phyloP scores from a whole-genome alignment of 2,888 invertebrate genomes.

The Ormyrus labotus region DNA sequence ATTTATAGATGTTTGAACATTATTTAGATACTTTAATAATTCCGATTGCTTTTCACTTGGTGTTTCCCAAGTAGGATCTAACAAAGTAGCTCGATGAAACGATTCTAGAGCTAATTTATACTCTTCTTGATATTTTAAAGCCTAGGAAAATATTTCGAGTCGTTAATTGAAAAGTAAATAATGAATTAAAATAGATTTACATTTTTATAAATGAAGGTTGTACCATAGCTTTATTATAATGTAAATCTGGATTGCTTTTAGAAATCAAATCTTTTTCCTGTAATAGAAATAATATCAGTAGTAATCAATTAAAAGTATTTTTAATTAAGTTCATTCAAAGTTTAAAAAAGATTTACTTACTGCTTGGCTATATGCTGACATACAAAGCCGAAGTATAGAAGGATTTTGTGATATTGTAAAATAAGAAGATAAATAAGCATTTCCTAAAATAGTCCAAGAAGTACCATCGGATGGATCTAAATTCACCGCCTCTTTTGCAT shows the following conservation, averaged over 20 bases:
- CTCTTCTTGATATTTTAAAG: conserved; percentile 87
- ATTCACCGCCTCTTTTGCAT: conserved; percentile 89
- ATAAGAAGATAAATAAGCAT: conserved; percentile 89
- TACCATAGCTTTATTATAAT: conserved; percentile 90
- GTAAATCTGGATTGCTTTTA: conserved; percentile 86
- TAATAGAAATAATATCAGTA: conserved; percentile 55
- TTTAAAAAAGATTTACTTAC: conserved; percentile 75
- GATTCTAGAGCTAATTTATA: conserved; percentile 84
- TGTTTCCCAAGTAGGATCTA: conserved; percentile 87
- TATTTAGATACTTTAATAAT: conserved; percentile 81
- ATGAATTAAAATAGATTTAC: background rate
- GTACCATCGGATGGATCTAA: conserved; percentile 86
- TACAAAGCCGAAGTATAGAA: conserved; percentile 82
- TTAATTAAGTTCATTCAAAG: too few species aligned
- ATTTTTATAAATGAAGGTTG: conserved; percentile 71
- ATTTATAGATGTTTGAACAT: conserved; percentile 80
- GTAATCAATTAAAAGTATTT: background rate
- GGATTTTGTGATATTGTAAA: conserved; percentile 86
- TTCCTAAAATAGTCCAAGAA: conserved; percentile 91
- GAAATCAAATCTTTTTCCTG: conserved; percentile 85
- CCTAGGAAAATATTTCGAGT: conserved; percentile 75
- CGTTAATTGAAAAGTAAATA: conserved; percentile 19
- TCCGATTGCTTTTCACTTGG: conserved; percentile 81
- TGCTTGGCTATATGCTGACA: conserved; percentile 89
- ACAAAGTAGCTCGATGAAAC: conserved; percentile 81